Conservation (phyloP, 2,888 invertebrate species). For the Eilema depressum region DNA sequence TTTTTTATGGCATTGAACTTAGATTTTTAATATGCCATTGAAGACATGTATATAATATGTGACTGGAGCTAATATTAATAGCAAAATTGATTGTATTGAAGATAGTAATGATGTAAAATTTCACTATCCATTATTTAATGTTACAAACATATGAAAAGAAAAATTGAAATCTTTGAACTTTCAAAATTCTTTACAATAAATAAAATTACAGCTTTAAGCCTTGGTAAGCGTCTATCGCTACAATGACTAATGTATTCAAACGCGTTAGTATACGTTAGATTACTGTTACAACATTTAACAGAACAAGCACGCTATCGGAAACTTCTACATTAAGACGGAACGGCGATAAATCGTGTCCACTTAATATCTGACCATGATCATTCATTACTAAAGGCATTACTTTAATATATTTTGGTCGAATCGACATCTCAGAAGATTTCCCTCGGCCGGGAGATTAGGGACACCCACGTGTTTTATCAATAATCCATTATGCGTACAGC, state of each 20-base stretch:
- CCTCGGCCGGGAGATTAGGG: conserved; percentile 74
- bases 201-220: conserved; percentile 64
- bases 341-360: conserved; percentile 78
- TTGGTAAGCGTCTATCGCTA: conserved; percentile 67
- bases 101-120: conserved; percentile 54
- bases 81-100: conserved; percentile 42
- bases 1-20: too few species aligned
- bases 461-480: conserved; percentile 86
- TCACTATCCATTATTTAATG: conserved; percentile 53
- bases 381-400: conserved; percentile 75
- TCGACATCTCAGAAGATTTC: conserved; percentile 75
- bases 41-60: conserved; percentile 23
- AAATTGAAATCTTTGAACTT: conserved; percentile 74
- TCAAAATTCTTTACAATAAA: conserved; percentile 60
- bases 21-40: too few species aligned
- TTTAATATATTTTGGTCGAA: conserved; percentile 73
- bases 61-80: conserved; percentile 23
- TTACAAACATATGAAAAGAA: conserved; percentile 60
- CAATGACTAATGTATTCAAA: conserved; percentile 79
- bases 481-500: conserved; percentile 84
- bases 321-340: conserved; percentile 74
- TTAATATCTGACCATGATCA: conserved; percentile 79
- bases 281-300: conserved; percentile 77
- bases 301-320: conserved; percentile 73
- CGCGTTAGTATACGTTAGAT: conserved; percentile 64